Evolutionary conservation across 2,888 invertebrate species (phyloP), one percentile per base, ranked within the genome.

Genomic region (Pyrrhia umbra): DNA sequence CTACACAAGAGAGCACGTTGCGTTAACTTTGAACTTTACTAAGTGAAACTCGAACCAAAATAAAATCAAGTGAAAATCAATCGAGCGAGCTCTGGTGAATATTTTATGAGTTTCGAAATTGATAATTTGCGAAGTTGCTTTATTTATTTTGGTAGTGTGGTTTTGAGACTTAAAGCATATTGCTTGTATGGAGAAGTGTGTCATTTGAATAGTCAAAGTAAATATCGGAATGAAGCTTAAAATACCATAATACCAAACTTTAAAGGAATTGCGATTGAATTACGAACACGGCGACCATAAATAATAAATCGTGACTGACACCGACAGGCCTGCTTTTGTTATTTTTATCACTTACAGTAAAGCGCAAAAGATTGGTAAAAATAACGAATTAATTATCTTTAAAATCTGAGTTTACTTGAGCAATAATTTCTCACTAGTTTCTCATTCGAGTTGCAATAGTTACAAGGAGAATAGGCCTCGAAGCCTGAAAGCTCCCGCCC

Each of bases 381-480:
- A n/a, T n/a, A n/a, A 23, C 23, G 23, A 23, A 23, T 23, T 23
- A 6, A 23, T 23, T 23, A 2, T 4, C 23, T 2, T 23, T 23
- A 23, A 2, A 23, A 23, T 23, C 3, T 34, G 6, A 0, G 5
- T n/a, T 34, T 34, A 34, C 6, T 37, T 2, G 2, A 3, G 0
- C 4, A 16, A 16, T 20, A 1, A 20, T 18, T 9, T 40, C 13
- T 37, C 4, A 30, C 42, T 21, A 46, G 4, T 57, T 51, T 40
- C 20, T 46, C 27, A 3, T 54, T 77, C 81, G 80, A 83, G 81
- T 84, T 68, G 6, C 64, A 40, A 10, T 73, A 64, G 84, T 85
- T 79, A 64, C 23, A 23, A 23, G n/a, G 9, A 15, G 6, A 42
- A 18, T 55, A 61, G 58, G 61, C 72, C 42, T 75, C 54, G 65